Evolutionary conservation across 2,888 invertebrate species (phyloP).

Genomic region (Augiades crinisus): DNA sequence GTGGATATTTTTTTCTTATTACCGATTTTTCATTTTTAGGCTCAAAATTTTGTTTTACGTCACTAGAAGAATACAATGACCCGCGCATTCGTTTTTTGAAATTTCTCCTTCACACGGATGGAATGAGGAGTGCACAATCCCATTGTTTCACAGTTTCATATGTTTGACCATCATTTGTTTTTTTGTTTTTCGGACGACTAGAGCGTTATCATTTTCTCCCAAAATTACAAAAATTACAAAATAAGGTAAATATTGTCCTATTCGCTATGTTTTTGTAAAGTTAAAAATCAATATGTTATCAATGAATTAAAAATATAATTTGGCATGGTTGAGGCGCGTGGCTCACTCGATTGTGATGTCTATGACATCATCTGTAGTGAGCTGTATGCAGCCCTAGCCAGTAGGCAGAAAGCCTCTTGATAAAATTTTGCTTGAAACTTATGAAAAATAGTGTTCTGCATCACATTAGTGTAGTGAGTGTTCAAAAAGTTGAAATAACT

Average conservation of each 20-base stretch:
- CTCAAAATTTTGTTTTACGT: conserved; percentile 62
- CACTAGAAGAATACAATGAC: conserved; percentile 72
- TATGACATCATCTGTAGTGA: conserved; percentile 72
- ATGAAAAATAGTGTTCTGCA: conserved; percentile 13
- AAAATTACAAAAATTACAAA: conserved; percentile 81
- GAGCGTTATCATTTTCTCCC: conserved; percentile 77
- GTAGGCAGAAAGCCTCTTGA: conserved; percentile 29
- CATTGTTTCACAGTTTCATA: conserved; percentile 80
- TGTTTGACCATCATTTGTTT: conserved; percentile 81
- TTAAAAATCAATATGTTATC: conserved; percentile 29
- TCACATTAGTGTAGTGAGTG: conserved; percentile 63
- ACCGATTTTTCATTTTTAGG: conserved; percentile 68
- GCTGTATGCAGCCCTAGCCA: conserved; percentile 49
- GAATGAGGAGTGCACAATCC: conserved; percentile 79
- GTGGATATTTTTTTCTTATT: conserved; percentile 57
- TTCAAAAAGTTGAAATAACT: conserved; percentile 57
- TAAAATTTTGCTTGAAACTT: conserved; percentile 8
- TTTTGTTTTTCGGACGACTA: conserved; percentile 81
- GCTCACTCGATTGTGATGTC: conserved; percentile 65
- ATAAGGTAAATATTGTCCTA: conserved; percentile 73
- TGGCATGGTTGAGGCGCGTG: conserved; percentile 60
- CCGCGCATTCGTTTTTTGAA: conserved; percentile 77
- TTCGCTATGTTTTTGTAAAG: conserved; percentile 29
- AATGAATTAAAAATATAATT: conserved; percentile 38
- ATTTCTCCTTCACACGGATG: conserved; percentile 74